These are phyloP conservation scores for Helarctos malayanus DNA, from an alignment of 2,797 vertebrate genomes.

Conservation along the genomic window DNA sequence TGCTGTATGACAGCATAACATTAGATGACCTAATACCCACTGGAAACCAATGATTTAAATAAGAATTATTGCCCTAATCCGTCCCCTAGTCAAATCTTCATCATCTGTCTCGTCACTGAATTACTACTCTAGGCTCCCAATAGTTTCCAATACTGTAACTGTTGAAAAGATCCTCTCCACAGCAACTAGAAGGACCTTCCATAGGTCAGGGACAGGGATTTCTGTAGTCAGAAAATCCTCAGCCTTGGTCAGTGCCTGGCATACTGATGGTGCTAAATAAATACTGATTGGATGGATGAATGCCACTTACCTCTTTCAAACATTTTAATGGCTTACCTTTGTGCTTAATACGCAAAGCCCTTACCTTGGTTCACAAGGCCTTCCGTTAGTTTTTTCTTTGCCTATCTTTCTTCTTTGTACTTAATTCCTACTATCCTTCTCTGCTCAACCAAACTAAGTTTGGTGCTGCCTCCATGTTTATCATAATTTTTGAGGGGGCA, in stretches of 20 bases:
- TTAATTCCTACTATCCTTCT: background rate
- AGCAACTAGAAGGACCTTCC: background rate
- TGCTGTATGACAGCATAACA: background rate
- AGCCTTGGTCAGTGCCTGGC: background rate
- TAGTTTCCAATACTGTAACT: background rate
- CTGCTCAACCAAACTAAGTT: background rate
- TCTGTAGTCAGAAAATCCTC: background rate
- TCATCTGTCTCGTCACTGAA: background rate
- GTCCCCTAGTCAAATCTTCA: background rate
- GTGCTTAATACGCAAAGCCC: background rate
- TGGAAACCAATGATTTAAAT: background rate
- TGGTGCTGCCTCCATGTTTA: background rate
- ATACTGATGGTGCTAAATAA: background rate
- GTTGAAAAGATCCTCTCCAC: background rate
- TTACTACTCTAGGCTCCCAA: background rate
- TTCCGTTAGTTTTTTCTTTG: background rate
- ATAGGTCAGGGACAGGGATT: background rate
- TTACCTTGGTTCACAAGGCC: background rate
- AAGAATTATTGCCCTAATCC: background rate
- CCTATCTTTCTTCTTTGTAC: background rate
- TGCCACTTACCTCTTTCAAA: background rate
- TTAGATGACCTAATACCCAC: background rate
- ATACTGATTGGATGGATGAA: background rate
- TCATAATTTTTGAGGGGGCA: background rate
- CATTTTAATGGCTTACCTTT: conserved; percentile 3